Evolutionary conservation across 2,797 vertebrate species (phyloP).

Genomic region (Argya squamiceps): DNA sequence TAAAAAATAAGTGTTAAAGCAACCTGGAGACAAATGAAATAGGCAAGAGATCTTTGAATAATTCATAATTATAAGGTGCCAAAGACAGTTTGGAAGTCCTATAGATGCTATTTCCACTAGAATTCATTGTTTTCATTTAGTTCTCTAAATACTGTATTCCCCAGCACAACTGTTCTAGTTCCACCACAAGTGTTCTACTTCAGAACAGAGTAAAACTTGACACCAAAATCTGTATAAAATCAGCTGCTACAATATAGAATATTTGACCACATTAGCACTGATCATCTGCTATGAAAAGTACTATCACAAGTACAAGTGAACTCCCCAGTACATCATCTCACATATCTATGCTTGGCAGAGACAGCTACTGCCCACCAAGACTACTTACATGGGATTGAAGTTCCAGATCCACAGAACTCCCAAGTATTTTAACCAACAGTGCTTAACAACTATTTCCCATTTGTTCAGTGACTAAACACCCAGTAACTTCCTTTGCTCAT

Average conservation of each 20-base stretch:
- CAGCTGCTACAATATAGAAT: conserved; percentile 78
- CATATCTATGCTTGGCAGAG: not conserved
- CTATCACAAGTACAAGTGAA: not conserved
- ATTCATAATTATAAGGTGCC: not conserved
- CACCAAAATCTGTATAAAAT: conserved; percentile 85
- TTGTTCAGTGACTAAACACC: not conserved
- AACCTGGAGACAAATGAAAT: not conserved
- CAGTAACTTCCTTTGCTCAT: not conserved
- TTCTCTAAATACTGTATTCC: not conserved
- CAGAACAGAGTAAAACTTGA: conserved; percentile 87
- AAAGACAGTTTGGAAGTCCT: not conserved
- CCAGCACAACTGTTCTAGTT: not conserved
- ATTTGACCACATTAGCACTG: conserved; percentile 56
- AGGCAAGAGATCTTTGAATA: not conserved
- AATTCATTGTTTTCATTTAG: not conserved
- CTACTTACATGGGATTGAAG: not conserved
- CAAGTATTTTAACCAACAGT: not conserved
- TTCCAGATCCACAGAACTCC: not conserved
- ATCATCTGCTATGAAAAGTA: not conserved
- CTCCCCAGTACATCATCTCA: not conserved
- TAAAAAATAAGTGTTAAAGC: not conserved
- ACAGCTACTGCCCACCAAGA: not conserved
- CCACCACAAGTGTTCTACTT: conserved; percentile 10
- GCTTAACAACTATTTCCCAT: not conserved
- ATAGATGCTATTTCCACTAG: not conserved